Percentiles rank a stretch among this genome's conserved stretches.
Evolutionary conservation across 2,113 vertebrate genomes (phyloP).

Genomic region (Petrocephalus microphthalmus): DNA sequence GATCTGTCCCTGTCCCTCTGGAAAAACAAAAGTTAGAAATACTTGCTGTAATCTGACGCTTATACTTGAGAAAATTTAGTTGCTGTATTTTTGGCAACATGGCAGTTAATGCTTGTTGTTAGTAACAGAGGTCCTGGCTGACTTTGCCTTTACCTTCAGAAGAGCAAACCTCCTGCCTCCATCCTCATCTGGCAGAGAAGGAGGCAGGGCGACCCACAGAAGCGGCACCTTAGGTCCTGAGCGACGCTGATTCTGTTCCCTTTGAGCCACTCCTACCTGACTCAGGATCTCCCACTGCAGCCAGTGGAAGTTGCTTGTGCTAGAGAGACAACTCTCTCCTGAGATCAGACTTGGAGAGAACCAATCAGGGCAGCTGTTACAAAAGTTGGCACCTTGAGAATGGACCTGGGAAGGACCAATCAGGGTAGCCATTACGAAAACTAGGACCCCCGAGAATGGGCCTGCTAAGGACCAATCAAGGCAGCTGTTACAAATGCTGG

Average conservation of each 20-base stretch:
- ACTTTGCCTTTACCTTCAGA: conserved; percentile 15
- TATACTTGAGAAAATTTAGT: conserved; percentile 34
- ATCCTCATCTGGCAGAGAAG: conserved; percentile 40
- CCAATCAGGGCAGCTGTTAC: conserved; percentile 31
- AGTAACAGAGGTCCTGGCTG: conserved; percentile 12
- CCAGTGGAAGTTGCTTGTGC: conserved; percentile 39
- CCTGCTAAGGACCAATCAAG: conserved; percentile 31
- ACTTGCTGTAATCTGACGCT: not conserved
- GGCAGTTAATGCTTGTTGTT: conserved; percentile 13
- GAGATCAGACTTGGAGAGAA: conserved; percentile 53
- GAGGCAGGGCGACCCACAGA: conserved; percentile 58
- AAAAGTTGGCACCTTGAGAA: not conserved
- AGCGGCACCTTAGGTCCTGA: conserved; percentile 43
- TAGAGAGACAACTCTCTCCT: conserved; percentile 46
- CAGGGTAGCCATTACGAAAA: conserved; percentile 24
- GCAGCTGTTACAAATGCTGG: conserved; percentile 18
- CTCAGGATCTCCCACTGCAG: conserved; percentile 25
- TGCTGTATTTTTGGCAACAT: conserved; percentile 26
- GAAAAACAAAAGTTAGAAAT: conserved; percentile 21
- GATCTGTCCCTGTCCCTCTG: conserved; percentile 14
- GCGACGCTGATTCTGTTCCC: conserved; percentile 33
- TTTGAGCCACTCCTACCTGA: conserved; percentile 23
- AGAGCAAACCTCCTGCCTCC: conserved; percentile 22
- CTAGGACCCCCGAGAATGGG: conserved; percentile 8
- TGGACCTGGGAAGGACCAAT: conserved; percentile 20